phyloP scores from a whole-genome alignment of 2,113 vertebrate species.

The Chrysemys picta region DNA sequence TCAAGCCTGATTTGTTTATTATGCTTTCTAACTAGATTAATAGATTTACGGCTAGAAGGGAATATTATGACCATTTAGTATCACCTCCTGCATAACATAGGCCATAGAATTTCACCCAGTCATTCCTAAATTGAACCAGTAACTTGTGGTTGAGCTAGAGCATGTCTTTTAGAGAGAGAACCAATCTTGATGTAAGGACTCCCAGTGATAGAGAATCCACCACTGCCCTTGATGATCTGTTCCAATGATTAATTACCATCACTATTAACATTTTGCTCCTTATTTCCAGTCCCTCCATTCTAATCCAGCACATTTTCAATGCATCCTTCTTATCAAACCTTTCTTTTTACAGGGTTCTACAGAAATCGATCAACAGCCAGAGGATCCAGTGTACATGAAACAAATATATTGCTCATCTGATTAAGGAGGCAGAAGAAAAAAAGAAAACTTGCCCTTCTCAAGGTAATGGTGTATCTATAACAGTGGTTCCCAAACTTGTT shows the following conservation, averaged over 20 bases:
- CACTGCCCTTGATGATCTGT: neutral
- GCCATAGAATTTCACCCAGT: neutral
- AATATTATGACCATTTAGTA: neutral
- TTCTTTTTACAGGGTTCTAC: conserved; percentile 10
- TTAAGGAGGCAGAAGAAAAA: neutral
- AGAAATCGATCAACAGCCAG: conserved; percentile 5
- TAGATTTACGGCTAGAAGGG: neutral
- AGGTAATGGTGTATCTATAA: neutral
- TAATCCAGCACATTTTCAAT: conserved; percentile 9
- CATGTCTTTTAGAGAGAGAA: neutral
- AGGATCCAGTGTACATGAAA: neutral
- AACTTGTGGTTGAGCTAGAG: conserved; percentile 7
- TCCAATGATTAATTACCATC: conserved; percentile 26
- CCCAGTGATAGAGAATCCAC: neutral
- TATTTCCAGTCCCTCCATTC: conserved; percentile 32
- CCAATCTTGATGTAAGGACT: conserved; percentile 32
- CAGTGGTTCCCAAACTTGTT: too few species aligned
- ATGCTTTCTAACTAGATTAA: neutral
- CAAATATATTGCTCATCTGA: neutral
- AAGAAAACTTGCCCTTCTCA: neutral
- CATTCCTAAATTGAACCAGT: conserved; percentile 1
- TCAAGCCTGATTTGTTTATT: conserved; percentile 10
- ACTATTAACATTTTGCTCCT: conserved; percentile 21
- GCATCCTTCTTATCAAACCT: neutral
- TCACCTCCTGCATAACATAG: neutral